These are phyloP conservation scores for Aphelenchoides besseyi DNA, from an alignment of 1,140 invertebrate species.

Conservation along the genomic window DNA sequence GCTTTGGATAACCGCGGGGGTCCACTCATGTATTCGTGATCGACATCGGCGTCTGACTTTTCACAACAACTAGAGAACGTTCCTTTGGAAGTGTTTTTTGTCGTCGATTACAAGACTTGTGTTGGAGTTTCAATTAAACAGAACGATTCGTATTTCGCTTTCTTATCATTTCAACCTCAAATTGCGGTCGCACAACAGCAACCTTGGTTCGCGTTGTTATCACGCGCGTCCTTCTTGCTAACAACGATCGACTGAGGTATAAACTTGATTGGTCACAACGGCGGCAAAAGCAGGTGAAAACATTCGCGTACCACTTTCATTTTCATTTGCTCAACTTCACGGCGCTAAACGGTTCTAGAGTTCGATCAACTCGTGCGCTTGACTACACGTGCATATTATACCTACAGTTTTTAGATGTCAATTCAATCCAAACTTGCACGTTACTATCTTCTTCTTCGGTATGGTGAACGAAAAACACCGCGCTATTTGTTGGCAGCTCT, in stretches of 20 bases:
- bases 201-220: not conserved
- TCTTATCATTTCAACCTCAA: too few species aligned
- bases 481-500: not conserved
- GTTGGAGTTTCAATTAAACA: too few species aligned
- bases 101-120: too few species aligned
- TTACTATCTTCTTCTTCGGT: constrained; percentile 8
- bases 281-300: not conserved
- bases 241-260: not conserved
- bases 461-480: constrained; percentile 14
- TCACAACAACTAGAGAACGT: too few species aligned
- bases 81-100: too few species aligned
- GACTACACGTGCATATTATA: not conserved
- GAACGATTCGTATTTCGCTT: too few species aligned
- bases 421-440: constrained; percentile 22
- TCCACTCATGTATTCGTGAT: too few species aligned
- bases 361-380: not conserved
- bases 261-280: not conserved
- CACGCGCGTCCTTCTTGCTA: not conserved
- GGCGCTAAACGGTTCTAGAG: not conserved
- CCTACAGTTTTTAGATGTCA: constrained; percentile 10
- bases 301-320: not conserved
- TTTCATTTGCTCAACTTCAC: not conserved
- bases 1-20: too few species aligned
- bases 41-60: too few species aligned
- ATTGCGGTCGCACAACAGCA: too few species aligned